Conservation (phyloP, 2,113 vertebrate genomes). For the Nibea albiflora region DNA sequence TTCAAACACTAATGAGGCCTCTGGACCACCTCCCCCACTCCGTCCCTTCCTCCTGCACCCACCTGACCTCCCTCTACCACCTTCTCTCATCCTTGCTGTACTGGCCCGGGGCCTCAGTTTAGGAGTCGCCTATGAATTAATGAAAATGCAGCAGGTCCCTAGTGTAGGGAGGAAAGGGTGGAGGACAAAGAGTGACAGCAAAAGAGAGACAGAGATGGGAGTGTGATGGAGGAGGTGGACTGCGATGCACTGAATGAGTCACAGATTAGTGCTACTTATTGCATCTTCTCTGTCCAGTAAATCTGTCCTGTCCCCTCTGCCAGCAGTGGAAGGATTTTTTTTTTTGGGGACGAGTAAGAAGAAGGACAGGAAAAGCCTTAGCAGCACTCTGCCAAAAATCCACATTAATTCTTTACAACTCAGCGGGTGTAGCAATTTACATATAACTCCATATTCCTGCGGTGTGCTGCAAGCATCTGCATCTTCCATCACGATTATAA, state of each 20-base stretch:
- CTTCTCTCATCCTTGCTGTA: slow-evolving; percentile 6
- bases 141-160: slow-evolving; percentile 53
- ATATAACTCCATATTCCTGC: slow-evolving; percentile 1
- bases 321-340: background rate
- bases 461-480: background rate
- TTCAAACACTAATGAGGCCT: slow-evolving; percentile 66
- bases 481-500: background rate
- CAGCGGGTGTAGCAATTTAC: background rate
- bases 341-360: background rate
- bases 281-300: slow-evolving; percentile 46
- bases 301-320: slow-evolving; percentile 50
- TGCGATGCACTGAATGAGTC: slow-evolving; percentile 64
- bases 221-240: slow-evolving; percentile 53
- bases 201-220: slow-evolving; percentile 27
- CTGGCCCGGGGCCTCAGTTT: slow-evolving; percentile 31
- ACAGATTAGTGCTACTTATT: slow-evolving; percentile 68
- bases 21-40: slow-evolving; percentile 8
- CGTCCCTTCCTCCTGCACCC: slow-evolving; percentile 9
- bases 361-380: background rate
- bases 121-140: slow-evolving; percentile 55
- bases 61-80: slow-evolving; percentile 34
- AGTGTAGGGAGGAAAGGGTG: slow-evolving; percentile 2
- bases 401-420: background rate
- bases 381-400: background rate
- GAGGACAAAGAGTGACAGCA: slow-evolving; percentile 35